Base-by-base conservation (phyloP, 2,113 vertebrate genomes). In the Ameiurus melas region DNA sequence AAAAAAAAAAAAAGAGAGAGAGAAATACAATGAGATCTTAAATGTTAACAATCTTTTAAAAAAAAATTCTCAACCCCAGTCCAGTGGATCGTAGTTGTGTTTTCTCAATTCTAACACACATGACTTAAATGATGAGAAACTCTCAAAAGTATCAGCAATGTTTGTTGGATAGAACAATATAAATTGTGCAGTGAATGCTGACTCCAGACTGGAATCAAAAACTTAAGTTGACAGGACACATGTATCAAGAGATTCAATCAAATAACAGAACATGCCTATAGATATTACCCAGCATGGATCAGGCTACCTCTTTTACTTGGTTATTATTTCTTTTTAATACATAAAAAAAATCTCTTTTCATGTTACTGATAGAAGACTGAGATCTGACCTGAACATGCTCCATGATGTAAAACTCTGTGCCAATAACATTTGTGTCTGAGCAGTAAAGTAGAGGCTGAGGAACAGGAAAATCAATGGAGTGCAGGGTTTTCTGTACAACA, bases 381-480 rank as follows among this genome's bases (percentile, higher is more conserved):
- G 17, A 2, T 22, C 25, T 36, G 92, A 98, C 98, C 95, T 95
- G 93, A 25, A 99, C 95, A 84, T 97, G 96, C 66, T 97, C 95
- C 98, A 99, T 99, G 58, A 99, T 22, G 83, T 99, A 99, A 91
- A 99, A 99, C 85, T 99, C 96, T 1, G 97, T 97, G 89, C 97
- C 98, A 53, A 98, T 97, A 88, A 99, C 4, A 39, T 96, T 94
- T 36, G 85, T 5, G 0, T 99, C 96, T 5, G 89, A 87, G 89
- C 97, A 98, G 85, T 97, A 96, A 62, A 99, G 71, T 9, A 99
- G 89, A 1, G 97, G 97, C 92, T 95, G 93, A 71, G 98, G 96
- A 57, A 99, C 97, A 0, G 97, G 97, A 93, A 99, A 99, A 25
- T 97, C 97, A 90, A 90, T 66, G 1, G 95, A 93, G 93, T 96